phyloP scores from a whole-genome alignment of 1,140 invertebrate genomes.

The Zaprionus nigranus region DNA sequence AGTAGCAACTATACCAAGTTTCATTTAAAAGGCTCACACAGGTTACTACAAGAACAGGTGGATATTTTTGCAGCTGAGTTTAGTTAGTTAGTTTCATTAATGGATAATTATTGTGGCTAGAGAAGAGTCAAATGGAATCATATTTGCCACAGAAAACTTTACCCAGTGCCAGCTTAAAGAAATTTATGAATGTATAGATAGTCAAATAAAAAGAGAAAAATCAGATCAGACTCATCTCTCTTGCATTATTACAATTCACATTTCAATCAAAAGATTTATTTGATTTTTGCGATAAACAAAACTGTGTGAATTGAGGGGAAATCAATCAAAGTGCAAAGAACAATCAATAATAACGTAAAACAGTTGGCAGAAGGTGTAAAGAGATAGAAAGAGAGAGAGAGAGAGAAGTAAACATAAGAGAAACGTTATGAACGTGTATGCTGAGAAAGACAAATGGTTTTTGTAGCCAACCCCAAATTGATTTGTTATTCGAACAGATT shows the following conservation, averaged over 20 bases:
- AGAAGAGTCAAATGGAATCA: too few relatives aligned
- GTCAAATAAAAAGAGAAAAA: not conserved
- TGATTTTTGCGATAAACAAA: slow-evolving; percentile 1
- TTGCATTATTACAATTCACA: slow-evolving; percentile 1
- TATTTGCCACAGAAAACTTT: too few relatives aligned
- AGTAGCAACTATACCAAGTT: too few relatives aligned
- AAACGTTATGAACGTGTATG: not conserved
- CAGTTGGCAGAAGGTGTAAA: not conserved
- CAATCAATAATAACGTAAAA: slow-evolving; percentile 1
- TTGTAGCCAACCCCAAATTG: not conserved
- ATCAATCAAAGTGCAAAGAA: slow-evolving; percentile 9
- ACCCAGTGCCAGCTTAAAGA: too few relatives aligned
- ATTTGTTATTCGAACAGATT: slow-evolving; percentile 3
- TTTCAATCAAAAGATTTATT: slow-evolving; percentile 1
- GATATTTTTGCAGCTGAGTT: not conserved
- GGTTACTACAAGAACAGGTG: too few relatives aligned
- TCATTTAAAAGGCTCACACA: too few relatives aligned
- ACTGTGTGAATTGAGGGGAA: slow-evolving; percentile 1
- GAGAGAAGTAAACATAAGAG: not conserved
- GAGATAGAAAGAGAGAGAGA: not conserved
- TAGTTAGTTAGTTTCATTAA: not conserved
- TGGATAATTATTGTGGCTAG: not conserved
- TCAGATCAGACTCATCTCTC: not conserved
- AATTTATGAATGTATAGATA: not conserved
- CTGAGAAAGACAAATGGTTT: not conserved